These are phyloP conservation scores for Oncorhynchus masou DNA, from an alignment of 2,113 vertebrate species.

Conservation along the genomic window DNA sequence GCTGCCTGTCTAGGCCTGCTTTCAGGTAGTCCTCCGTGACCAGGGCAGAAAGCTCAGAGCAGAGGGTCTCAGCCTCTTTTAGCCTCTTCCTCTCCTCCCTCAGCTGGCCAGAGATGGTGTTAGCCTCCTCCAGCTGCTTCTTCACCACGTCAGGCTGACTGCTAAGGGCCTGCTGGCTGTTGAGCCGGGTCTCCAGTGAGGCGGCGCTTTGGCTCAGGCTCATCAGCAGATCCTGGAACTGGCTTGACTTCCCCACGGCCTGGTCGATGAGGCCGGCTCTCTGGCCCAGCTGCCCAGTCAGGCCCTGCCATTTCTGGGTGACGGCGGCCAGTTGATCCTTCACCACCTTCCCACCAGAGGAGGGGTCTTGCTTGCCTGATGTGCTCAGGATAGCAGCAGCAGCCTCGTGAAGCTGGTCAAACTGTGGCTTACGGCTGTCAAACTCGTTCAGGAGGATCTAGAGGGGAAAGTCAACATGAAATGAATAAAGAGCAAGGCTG, in stretches of 20 bases:
- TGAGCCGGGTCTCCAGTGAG: conserved; percentile 80
- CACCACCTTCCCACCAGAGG: conserved; percentile 75
- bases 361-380: conserved; percentile 75
- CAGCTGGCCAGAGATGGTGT: conserved; percentile 80
- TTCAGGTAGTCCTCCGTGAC: conserved; percentile 93
- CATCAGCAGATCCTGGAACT: conserved; percentile 84
- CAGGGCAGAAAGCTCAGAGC: conserved; percentile 81
- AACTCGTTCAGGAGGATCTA: conserved; percentile 98
- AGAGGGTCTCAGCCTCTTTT: conserved; percentile 79
- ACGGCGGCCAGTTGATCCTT: conserved; percentile 81
- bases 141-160: conserved; percentile 85
- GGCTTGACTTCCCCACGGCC: conserved; percentile 83
- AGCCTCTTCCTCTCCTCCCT: conserved; percentile 82
- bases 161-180: conserved; percentile 76
- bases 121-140: conserved; percentile 84
- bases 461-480: not conserved
- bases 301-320: conserved; percentile 85
- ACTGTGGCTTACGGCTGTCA: conserved; percentile 88
- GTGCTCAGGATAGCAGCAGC: conserved; percentile 80
- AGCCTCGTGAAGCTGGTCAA: conserved; percentile 83
- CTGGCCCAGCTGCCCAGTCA: conserved; percentile 84
- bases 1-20: conserved; percentile 86
- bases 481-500: too few species aligned
- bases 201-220: conserved; percentile 76
- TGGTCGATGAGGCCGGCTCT: conserved; percentile 85